Conservation (phyloP, 2,113 vertebrate genomes). For the Erpornis zantholeuca region DNA sequence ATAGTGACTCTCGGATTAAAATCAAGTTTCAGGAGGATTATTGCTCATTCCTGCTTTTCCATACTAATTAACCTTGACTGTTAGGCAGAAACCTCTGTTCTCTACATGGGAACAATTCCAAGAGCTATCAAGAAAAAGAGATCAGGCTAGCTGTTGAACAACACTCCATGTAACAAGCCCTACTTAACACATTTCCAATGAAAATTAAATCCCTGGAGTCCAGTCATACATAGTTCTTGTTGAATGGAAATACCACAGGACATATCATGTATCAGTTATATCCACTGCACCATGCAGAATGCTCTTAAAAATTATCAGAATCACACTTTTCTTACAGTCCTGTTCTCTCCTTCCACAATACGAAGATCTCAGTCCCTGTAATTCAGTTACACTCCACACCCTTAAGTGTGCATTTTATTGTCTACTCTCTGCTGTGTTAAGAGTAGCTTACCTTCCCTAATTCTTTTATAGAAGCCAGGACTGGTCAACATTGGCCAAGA, state of each 20-base stretch:
- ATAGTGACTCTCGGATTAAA: constrained; percentile 20
- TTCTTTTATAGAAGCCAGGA: not conserved
- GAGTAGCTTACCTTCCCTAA: not conserved
- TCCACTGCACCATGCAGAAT: not conserved
- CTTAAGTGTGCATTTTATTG: not conserved
- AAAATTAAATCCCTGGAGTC: not conserved
- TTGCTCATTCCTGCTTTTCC: constrained; percentile 26
- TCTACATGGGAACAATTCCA: not conserved
- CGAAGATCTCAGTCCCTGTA: not conserved
- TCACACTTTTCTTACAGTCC: not conserved
- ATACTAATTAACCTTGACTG: constrained; percentile 32
- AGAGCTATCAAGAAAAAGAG: not conserved
- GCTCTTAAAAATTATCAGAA: not conserved
- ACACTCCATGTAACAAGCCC: not conserved
- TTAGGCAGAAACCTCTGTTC: constrained; percentile 5
- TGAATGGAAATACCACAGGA: not conserved
- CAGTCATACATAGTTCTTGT: not conserved
- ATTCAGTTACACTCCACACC: not conserved
- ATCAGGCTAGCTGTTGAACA: constrained; percentile 21
- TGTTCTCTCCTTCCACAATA: not conserved
- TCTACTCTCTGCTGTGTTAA: not conserved
- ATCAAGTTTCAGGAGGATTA: not conserved
- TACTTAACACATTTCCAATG: constrained; percentile 30
- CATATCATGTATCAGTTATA: not conserved
- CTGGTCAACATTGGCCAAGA: not conserved